phyloP scores from a whole-genome alignment of 2,797 vertebrate genomes.

The Sebastes iracundus region DNA sequence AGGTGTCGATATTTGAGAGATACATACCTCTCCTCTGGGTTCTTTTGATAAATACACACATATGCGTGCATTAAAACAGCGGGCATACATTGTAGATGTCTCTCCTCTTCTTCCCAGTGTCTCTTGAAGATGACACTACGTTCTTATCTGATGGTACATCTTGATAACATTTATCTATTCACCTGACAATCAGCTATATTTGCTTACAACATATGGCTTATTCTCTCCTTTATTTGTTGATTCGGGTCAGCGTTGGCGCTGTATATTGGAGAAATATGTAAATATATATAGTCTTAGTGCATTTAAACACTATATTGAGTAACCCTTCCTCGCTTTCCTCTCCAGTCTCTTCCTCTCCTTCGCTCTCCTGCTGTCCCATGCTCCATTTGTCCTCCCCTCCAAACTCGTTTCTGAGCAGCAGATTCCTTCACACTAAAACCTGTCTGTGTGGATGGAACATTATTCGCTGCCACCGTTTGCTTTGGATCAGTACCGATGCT shows the following conservation, averaged over 20 bases:
- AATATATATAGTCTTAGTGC: constrained; percentile 4
- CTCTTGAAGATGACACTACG: not conserved
- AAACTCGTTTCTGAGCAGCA: constrained; percentile 64
- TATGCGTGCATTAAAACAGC: not conserved
- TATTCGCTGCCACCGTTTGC: constrained; percentile 74
- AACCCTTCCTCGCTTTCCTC: constrained; percentile 27
- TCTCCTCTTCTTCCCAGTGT: not conserved
- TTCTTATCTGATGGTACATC: not conserved
- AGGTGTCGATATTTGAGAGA: constrained; percentile 64
- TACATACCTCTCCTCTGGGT: constrained; percentile 34
- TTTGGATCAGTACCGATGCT: constrained; percentile 71
- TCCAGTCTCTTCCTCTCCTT: constrained; percentile 34
- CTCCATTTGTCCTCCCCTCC: constrained; percentile 75
- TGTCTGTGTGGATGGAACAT: constrained; percentile 79
- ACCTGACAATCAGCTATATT: not conserved
- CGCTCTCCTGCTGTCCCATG: constrained; percentile 53
- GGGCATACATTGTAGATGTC: not conserved
- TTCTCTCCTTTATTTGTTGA: not conserved
- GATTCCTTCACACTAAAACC: constrained; percentile 83
- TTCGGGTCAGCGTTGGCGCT: not conserved
- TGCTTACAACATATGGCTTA: not conserved
- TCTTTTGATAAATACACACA: constrained; percentile 45
- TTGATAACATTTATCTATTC: not conserved
- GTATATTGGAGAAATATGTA: not conserved
- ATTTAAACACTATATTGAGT: constrained; percentile 5